Percentiles rank a stretch among this genome's conserved stretches.
phyloP scores from a whole-genome alignment of 2,113 vertebrate genomes.

The Xenopus laevis region DNA sequence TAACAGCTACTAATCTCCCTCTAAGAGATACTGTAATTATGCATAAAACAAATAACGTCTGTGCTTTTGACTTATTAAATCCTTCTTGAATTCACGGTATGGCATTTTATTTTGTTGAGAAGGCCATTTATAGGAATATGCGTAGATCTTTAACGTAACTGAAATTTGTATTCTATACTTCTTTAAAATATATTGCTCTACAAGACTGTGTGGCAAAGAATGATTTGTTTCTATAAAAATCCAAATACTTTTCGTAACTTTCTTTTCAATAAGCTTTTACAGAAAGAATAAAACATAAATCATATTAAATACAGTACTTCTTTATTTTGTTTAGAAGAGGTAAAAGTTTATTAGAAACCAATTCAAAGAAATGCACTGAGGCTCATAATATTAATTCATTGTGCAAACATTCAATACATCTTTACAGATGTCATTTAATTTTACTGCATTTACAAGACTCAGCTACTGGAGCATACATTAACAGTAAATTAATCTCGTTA shows the following conservation, averaged over 20 bases:
- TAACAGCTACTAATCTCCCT: too few species aligned
- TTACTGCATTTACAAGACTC: conserved; percentile 35
- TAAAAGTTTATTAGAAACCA: conserved; percentile 42
- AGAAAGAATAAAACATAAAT: conserved; percentile 9
- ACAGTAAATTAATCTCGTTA: conserved; percentile 1
- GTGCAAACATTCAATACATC: conserved; percentile 37
- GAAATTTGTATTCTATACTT: neutral
- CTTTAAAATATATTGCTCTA: neutral
- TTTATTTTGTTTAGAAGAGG: conserved; percentile 33
- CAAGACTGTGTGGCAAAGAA: neutral
- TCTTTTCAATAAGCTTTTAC: neutral
- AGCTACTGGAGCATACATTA: conserved; percentile 23
- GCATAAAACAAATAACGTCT: too few species aligned
- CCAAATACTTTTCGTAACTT: neutral
- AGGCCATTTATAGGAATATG: too few species aligned
- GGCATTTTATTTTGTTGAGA: too few species aligned
- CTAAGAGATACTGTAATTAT: too few species aligned
- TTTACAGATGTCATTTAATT: conserved; percentile 36
- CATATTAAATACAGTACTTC: conserved; percentile 11
- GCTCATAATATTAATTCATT: conserved; percentile 35
- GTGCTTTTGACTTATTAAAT: too few species aligned
- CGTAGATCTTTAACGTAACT: too few species aligned
- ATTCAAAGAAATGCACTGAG: conserved; percentile 21
- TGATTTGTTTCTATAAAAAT: neutral
- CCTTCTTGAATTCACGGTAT: too few species aligned